These are phyloP conservation scores for Cricetomys ansorgei DNA, from an alignment of 2,113 vertebrate species.

Conservation along the genomic window DNA sequence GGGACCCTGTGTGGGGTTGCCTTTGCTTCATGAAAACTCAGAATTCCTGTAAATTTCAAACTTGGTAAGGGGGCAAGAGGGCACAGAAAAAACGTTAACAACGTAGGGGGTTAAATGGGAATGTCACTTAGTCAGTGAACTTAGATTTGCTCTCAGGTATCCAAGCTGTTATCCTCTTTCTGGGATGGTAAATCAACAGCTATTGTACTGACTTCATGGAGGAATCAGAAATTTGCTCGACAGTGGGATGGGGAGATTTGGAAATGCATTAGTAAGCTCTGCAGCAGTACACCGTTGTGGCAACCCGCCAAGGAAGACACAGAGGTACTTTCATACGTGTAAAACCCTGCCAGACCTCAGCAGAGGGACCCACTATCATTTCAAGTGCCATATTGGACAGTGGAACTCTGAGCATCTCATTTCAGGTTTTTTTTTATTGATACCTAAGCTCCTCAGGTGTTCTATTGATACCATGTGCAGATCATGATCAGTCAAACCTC, in stretches of 20 bases:
- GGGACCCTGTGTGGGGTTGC: neutral
- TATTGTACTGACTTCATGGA: neutral
- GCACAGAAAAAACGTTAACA: constrained; percentile 2
- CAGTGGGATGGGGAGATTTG: no score
- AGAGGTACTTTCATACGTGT: no score
- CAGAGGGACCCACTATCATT: no score
- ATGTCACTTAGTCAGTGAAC: neutral
- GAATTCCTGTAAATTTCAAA: neutral
- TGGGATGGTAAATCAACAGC: neutral
- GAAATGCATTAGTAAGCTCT: neutral
- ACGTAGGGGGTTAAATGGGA: neutral
- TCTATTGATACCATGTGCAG: no score
- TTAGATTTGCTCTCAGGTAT: constrained; percentile 2
- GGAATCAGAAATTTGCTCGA: neutral
- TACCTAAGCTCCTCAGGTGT: no score
- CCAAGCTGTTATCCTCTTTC: neutral
- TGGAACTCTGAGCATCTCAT: no score
- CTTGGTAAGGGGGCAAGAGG: neutral
- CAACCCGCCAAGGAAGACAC: no score
- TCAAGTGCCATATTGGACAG: no score
- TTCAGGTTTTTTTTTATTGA: no score
- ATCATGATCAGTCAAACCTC: no score
- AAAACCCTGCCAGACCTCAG: no score
- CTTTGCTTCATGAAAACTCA: neutral
- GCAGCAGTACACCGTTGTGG: no score